These are phyloP conservation scores for Diorhabda sublineata DNA, from an alignment of 1,140 invertebrate genomes.

Conservation along the genomic window DNA sequence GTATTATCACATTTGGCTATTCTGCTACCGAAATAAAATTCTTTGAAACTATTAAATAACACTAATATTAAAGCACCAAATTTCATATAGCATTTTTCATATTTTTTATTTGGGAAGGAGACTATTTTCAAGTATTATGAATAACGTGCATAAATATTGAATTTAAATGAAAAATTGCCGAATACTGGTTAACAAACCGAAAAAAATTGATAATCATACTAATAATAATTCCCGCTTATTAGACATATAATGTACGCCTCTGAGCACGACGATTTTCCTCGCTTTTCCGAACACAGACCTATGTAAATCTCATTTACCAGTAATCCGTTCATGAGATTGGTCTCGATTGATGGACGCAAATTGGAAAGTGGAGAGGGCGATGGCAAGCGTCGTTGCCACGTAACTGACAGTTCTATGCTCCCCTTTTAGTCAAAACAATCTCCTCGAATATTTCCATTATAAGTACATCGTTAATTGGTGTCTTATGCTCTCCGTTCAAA, in stretches of 20 bases:
- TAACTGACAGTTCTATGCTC: constrained; percentile 11
- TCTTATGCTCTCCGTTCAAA: background rate
- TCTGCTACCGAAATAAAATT: no score
- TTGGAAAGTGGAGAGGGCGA: constrained; percentile 52
- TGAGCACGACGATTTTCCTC: constrained; percentile 20
- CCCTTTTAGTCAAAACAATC: constrained; percentile 1
- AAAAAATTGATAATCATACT: no score
- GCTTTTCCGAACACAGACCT: constrained; percentile 39
- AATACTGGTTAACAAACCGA: no score
- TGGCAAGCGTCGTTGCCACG: constrained; percentile 19
- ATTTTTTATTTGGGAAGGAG: no score
- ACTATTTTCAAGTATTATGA: no score
- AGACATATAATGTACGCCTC: background rate
- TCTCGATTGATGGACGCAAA: constrained; percentile 62
- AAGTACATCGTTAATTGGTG: background rate
- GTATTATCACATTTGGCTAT: no score
- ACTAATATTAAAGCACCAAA: no score
- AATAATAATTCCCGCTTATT: no score
- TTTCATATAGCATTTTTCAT: no score
- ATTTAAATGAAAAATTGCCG: no score
- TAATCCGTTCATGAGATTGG: constrained; percentile 60
- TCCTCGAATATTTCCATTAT: background rate
- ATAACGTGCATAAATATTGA: no score
- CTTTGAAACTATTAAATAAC: no score
- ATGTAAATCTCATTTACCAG: constrained; percentile 61